Evolutionary conservation across 2,113 vertebrate species (phyloP), one percentile per base, ranked within the genome.

Genomic region (Lepisosteus osseus): DNA sequence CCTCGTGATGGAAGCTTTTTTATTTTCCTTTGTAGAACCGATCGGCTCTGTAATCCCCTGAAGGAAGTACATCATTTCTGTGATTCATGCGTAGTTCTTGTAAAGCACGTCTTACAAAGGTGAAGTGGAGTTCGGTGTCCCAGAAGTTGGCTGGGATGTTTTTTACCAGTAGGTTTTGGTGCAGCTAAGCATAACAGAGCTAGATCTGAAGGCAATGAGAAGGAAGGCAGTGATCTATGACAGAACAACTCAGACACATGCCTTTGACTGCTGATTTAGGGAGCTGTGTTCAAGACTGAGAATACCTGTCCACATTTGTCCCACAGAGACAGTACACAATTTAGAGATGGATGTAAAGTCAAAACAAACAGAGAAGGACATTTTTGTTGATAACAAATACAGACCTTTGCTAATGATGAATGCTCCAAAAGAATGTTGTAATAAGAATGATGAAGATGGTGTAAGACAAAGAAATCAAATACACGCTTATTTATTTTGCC

Each of bases 211-310:
- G 7, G 62, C 4, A 4, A 29, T 7, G 13, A 64, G 62, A 42
- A 64, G 17, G 41, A n/a, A 64, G 17, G 7, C 41, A 64, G 8
- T 12, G 41, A 64, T 8, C 62, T 64, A 3, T 64, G 62, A 41
- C 62, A 64, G 62, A 40, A 42, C 41, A 64, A 42, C 62, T 41
- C 5, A 64, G 40, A 64, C 41, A 64, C 62, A 64, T 64, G 17
- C 41, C 62, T 6, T 40, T 11, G 2, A 64, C 62, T 29, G 17
- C 62, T 64, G 62, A 64, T 42, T n/a, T n/a, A 59, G 56, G 7
- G 13, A n/a, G 1, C 56, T 59, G 56, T 2, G 0, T 3, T 12
- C 56, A 59, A 59, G 3, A 12, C 3, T 59, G 7, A 12, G n/a
- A 59, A 59, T 12, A 59, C 11, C 56, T 59, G 11, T 59, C 56